Base-by-base conservation (phyloP, 2,797 vertebrate genomes). In the Sparidentex hasta region DNA sequence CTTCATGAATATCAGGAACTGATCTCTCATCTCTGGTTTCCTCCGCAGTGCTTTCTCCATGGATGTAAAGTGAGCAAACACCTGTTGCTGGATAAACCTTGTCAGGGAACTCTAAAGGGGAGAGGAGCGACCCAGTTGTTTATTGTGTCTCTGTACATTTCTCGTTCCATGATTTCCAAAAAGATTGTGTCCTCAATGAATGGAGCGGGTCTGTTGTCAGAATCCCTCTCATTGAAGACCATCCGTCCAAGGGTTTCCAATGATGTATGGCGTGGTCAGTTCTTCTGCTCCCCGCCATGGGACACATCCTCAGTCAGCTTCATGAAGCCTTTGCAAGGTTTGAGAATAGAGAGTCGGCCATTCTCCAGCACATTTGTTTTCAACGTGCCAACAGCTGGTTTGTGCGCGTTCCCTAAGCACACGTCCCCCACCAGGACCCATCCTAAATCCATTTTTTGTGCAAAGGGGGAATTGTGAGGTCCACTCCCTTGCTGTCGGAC, bases 1-100 rank as follows among this genome's bases (percentile, higher is more conserved):
- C 11, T 78, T 46, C 59, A 78, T 78, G 33, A 78, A 25, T 18
- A 7, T 25, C 2, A 47, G 16, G 17, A 48, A 78, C 8, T 72
- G 61, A 5, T 20, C 16, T 23, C 47, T 65, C 52, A 71, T 65
- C 21, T 71, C n/a, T 23, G 71, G 51, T 23, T 64, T 70, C 17
- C 48, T 63, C 17, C 7, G 14, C 3, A 67, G 3, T 1, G 38
- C 27, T 43, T 44, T 44, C 8, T 54, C 2, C n/a, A 23, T 5
- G 8, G 58, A 61, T 20, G 18, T 43, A 38, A 61, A 7, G 33
- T n/a, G 11, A 21, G 33, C n/a, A 3, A 61, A 21, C 33, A 16
- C 38, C 9, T 61, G 33, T 66, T 66, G n/a, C 54, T 66, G 12
- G 64, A 38, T 14, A 66, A 13, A 8, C 1, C 1, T 27, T 27